Evolutionary conservation across 2,888 invertebrate genomes (phyloP), one percentile per base, ranked within the genome.

Genomic region (Polydesmus complanatus): DNA sequence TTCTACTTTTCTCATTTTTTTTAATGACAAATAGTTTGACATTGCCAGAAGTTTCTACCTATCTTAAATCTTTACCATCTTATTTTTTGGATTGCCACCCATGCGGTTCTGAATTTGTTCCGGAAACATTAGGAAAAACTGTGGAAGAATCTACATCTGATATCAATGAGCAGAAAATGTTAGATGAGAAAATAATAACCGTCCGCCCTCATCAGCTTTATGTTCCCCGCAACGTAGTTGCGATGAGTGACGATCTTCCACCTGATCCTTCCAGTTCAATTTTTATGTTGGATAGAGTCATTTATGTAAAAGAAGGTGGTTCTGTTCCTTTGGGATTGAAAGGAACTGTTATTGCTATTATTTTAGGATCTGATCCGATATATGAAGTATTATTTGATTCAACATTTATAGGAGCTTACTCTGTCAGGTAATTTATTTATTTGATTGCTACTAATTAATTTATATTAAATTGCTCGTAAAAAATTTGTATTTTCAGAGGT

Each of bases 351-450:
- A 83, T 90, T n/a, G 89, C 80, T 65, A 73, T 75, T 60, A 64
- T 68, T 66, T 49, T 63, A 62, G 54, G 61, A 57, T 23, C 48
- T 1, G 82, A 83, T 50, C 77, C 76, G 0, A 65, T 84, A 60
- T 88, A 85, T 70, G 89, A 90, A 66, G 80, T 94, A 23, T 74
- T 93, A 61, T 92, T 92, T 70, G 93, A 94, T 69, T 77, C 81
- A 64, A 73, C 80, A 25, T 88, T 93, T 72, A 74, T 80, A 37
- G 86, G 85, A 21, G 89, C 83, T 3, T 70, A 81, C 57, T 69
- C 72, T 14, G 68, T 81, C 21, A 78, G 79, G 72, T 79, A 77
- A 62, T 19, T n/a, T 19, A 52, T 19, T 19, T 56, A 27, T 1
- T 56, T 56, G 73, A 0, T 69, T 73, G 3, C 68, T 71, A 22